Evolutionary conservation across 2,113 vertebrate species (phyloP).

Genomic region (Brienomyrus brachyistius): DNA sequence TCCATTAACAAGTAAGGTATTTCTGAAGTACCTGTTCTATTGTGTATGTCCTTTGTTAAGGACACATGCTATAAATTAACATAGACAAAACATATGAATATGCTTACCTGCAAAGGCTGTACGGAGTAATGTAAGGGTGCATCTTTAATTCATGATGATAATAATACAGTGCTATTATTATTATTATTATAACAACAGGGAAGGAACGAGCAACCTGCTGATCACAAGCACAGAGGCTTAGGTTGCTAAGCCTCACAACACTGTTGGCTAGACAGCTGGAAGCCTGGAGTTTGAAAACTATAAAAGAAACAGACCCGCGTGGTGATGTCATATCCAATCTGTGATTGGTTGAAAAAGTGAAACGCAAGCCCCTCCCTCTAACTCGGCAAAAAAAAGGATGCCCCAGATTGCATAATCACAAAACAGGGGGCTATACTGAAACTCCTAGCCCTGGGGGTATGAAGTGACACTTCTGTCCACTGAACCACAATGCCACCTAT

Average conservation of each 20-base stretch:
- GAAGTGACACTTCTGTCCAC: not conserved
- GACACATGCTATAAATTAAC: not conserved
- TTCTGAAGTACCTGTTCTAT: not conserved
- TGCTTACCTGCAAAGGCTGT: not conserved
- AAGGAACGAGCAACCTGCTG: not conserved
- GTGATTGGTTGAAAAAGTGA: not conserved
- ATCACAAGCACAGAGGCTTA: not conserved
- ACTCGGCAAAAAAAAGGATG: no score
- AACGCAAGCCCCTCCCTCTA: not conserved
- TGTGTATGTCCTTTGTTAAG: not conserved
- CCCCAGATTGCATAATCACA: not conserved
- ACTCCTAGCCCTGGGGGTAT: not conserved
- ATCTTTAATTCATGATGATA: not conserved
- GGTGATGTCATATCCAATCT: not conserved
- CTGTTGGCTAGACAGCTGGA: not conserved
- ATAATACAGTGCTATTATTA: not conserved
- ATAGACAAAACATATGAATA: not conserved
- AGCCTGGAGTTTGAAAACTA: not conserved
- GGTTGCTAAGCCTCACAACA: not conserved
- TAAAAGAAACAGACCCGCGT: not conserved
- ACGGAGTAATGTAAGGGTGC: not conserved
- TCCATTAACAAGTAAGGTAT: not conserved
- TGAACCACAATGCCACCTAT: not conserved
- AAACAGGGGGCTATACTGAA: not conserved
- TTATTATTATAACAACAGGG: not conserved